Conservation (phyloP, 2,888 invertebrate species). For the Hypolimnas misippus region DNA sequence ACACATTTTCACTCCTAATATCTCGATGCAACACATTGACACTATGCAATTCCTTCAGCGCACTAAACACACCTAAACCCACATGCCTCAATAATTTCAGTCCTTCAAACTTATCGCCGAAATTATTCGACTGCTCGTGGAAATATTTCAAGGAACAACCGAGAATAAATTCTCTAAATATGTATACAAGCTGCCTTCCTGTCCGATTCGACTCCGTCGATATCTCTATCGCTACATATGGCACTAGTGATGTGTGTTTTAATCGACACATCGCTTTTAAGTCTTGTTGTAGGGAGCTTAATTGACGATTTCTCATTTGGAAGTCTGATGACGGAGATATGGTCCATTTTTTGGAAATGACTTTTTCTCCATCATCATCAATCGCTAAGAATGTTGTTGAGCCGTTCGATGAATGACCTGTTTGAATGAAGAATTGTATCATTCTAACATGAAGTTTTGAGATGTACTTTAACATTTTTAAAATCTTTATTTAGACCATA, state of each 20-base stretch:
- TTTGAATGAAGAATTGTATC: slow-evolving; percentile 30
- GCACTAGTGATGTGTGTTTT: slow-evolving; percentile 88
- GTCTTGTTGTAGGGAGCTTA: slow-evolving; percentile 90
- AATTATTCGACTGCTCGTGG: slow-evolving; percentile 50
- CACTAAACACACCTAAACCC: slow-evolving; percentile 88
- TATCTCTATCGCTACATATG: slow-evolving; percentile 89
- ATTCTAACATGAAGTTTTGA: too few species aligned
- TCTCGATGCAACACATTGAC: slow-evolving; percentile 93
- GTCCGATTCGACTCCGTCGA: slow-evolving; percentile 80
- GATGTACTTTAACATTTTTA: too few species aligned
- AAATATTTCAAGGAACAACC: slow-evolving; percentile 70
- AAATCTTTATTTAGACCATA: too few species aligned
- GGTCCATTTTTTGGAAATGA: slow-evolving; percentile 91
- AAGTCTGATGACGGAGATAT: slow-evolving; percentile 73
- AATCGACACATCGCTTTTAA: slow-evolving; percentile 88
- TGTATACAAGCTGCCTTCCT: slow-evolving; percentile 82
- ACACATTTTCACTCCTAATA: slow-evolving; percentile 89
- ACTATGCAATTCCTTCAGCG: slow-evolving; percentile 90
- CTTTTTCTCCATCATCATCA: slow-evolving; percentile 88
- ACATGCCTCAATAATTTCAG: slow-evolving; percentile 85
- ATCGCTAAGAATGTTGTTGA: slow-evolving; percentile 90
- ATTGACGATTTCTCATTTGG: slow-evolving; percentile 80
- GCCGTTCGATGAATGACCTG: slow-evolving; percentile 89
- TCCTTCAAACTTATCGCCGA: slow-evolving; percentile 63
- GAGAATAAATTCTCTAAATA: slow-evolving; percentile 88